phyloP scores from a whole-genome alignment of 2,113 vertebrate species.

The Amazona vittata region DNA sequence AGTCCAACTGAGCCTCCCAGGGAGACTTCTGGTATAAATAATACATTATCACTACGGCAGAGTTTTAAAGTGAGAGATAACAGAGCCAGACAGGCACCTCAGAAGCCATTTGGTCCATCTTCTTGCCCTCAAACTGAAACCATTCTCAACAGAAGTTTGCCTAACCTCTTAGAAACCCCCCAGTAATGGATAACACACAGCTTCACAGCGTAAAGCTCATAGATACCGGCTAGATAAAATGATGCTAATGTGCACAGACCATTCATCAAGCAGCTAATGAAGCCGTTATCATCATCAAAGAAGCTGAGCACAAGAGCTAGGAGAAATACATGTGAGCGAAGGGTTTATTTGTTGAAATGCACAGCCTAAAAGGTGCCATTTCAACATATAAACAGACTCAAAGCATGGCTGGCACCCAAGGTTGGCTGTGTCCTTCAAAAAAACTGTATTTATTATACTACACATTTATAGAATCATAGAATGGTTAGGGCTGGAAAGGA shows the following conservation, averaged over 20 bases:
- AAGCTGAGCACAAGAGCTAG: neutral
- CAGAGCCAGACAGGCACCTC: neutral
- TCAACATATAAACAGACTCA: neutral
- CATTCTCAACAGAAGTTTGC: neutral
- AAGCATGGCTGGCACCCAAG: neutral
- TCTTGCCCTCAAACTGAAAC: neutral
- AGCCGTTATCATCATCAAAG: neutral
- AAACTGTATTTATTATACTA: neutral
- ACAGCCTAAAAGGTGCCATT: neutral
- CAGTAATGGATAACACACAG: neutral
- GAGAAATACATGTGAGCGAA: neutral
- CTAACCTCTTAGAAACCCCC: neutral
- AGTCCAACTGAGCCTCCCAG: neutral
- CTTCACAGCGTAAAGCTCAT: neutral
- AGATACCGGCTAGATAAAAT: neutral
- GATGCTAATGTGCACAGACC: neutral
- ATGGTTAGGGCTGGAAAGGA: neutral
- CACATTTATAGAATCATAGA: neutral
- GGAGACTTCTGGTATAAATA: neutral
- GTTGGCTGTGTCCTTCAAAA: neutral
- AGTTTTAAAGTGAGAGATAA: neutral
- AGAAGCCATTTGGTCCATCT: neutral
- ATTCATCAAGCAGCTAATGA: slow-evolving; percentile 20
- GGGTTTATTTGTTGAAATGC: neutral
- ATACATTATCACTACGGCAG: neutral